Base-by-base conservation (phyloP, 2,113 vertebrate species). In the Mionectes macconnelli region DNA sequence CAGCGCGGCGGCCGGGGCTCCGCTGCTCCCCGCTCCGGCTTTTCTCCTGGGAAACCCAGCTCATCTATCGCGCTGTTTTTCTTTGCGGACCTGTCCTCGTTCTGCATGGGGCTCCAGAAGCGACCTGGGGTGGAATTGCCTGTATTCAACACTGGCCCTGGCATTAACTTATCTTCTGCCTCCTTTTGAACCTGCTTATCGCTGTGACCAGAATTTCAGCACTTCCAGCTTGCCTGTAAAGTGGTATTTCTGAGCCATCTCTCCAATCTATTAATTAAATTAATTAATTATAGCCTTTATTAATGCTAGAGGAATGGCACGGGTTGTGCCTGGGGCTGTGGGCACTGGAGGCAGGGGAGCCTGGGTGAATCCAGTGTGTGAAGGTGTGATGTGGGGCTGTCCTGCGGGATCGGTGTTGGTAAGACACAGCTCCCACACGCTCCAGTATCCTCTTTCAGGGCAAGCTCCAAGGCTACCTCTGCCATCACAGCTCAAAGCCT, bases 201-300 rank as follows among this genome's bases (percentile, higher is more conserved):
- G 3, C 87, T 21, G 18, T 10, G 82, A 95, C 89, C 63, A 25
- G 6, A 70, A 90, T 13, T 17, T 76, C 89, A 45, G 87, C n/a
- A 4, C 79, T 91, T 57, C 66, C 92, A 87, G 55, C 85, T 75
- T 7, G 3, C 93, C 84, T 47, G 53, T 59, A 20, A 72, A 86
- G 63, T 5, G 5, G 59, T 70, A 57, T 87, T 91, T 92, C 66
- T n/a, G 35, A 93, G 72, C 67, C 8, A 0, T 56, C 28, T 86
- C 84, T 75, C 49, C 40, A 47, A 53, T n/a, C 80, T 93, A 52
- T 84, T 94, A 81, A 89, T 93, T 81, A 84, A 87, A 52, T 84
- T 94, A 81, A 89, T 93, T 81, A 84, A 87, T 93, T 87, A 87
- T 76, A 75, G 44, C 53, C 67, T 79, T 92, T 57, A 72, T 92